Evolutionary conservation across 2,888 invertebrate species (phyloP).

Genomic region (Flabesymbios commensalis): DNA sequence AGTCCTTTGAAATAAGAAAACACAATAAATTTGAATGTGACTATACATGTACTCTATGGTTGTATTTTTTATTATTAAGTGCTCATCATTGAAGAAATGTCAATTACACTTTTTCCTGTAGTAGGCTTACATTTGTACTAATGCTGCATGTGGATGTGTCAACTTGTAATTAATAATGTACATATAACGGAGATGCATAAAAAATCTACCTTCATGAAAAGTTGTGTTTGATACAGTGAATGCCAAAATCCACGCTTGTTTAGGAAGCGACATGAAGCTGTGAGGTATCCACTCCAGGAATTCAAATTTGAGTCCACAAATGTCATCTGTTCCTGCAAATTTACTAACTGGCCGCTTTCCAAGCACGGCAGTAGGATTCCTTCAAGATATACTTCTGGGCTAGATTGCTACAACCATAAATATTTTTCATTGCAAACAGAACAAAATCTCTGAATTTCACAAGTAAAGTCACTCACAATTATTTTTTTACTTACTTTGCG

Average conservation of each 20-base stretch:
- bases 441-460: too few species aligned
- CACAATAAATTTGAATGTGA: too few species aligned
- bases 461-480: too few species aligned
- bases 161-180: too few species aligned
- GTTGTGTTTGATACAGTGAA: constrained; percentile 58
- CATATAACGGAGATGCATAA: too few species aligned
- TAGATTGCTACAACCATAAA: constrained; percentile 14
- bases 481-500: too few species aligned
- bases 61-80: not conserved
- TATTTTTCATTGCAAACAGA: too few species aligned
- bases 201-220: constrained; percentile 60
- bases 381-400: constrained; percentile 57
- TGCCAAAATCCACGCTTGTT: constrained; percentile 46
- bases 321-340: constrained; percentile 52
- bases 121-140: too few species aligned
- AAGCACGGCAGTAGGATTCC: constrained; percentile 54
- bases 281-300: constrained; percentile 53
- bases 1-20: constrained; percentile 60
- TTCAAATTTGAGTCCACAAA: constrained; percentile 53
- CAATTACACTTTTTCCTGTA: too few species aligned
- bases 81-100: not conserved
- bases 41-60: too few species aligned
- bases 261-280: constrained; percentile 56
- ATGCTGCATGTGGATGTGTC: too few species aligned
- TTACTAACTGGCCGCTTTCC: constrained; percentile 46